Conservation (phyloP, 2,113 vertebrate genomes). For the Microcebus tavaratra region DNA sequence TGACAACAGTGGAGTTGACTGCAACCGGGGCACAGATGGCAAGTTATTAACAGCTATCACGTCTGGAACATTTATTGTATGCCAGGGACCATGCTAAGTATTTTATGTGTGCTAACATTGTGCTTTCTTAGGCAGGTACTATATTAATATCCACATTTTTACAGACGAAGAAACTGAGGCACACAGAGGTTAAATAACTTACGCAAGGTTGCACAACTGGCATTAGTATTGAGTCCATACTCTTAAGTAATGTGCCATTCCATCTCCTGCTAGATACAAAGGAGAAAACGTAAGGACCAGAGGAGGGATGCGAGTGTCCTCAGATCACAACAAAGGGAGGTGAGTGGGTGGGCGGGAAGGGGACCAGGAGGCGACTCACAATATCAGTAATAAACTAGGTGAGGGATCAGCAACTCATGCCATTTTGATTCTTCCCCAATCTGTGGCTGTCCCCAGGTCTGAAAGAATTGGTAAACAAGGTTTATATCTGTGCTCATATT, state of each 20-base stretch:
- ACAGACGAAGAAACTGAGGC: not conserved
- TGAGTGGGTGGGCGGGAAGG: no score
- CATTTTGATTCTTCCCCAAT: not conserved
- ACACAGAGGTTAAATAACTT: not conserved
- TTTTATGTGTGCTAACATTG: not conserved
- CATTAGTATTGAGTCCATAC: not conserved
- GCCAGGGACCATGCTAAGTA: not conserved
- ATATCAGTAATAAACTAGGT: not conserved
- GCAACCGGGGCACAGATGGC: not conserved
- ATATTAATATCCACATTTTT: not conserved
- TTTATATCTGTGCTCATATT: not conserved
- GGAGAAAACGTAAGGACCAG: not conserved
- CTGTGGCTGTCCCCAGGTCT: not conserved
- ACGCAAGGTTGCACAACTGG: not conserved
- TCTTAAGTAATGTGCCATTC: not conserved
- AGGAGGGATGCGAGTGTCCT: not conserved
- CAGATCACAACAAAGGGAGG: not conserved
- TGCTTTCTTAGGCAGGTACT: not conserved
- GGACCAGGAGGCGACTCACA: not conserved
- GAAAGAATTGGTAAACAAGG: not conserved
- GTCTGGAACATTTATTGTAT: not conserved
- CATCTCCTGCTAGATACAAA: not conserved
- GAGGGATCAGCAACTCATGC: not conserved
- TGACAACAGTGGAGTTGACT: not conserved
- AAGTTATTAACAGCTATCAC: not conserved